Evolutionary conservation across 2,888 invertebrate genomes (phyloP).

Genomic region (Himalopsyche anomala): DNA sequence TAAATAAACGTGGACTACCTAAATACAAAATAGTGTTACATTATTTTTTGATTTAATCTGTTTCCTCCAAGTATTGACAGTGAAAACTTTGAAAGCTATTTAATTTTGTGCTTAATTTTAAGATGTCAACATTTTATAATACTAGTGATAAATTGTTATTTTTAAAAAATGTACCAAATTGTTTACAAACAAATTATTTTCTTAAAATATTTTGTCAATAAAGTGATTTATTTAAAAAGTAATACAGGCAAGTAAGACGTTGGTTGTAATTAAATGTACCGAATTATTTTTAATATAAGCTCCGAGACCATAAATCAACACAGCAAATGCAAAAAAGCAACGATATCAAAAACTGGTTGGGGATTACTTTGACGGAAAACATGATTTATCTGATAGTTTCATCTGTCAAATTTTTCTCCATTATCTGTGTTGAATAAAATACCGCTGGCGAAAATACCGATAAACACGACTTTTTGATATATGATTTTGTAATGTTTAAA

Average conservation of each 20-base stretch:
- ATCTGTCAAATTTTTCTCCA: conserved; percentile 30
- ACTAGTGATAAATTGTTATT: too few relatives aligned
- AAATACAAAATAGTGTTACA: too few relatives aligned
- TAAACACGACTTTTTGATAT: conserved; percentile 25
- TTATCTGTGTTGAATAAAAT: conserved; percentile 10
- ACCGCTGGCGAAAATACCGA: not conserved
- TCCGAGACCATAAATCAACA: not conserved
- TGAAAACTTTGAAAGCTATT: too few relatives aligned
- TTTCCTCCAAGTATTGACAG: too few relatives aligned
- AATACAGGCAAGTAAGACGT: not conserved
- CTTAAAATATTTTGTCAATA: not conserved
- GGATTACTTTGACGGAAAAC: conserved; percentile 16
- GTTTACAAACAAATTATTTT: too few relatives aligned
- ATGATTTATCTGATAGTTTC: conserved; percentile 22
- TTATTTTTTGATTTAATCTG: too few relatives aligned
- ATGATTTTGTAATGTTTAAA: conserved; percentile 25
- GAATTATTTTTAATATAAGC: not conserved
- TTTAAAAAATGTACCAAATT: too few relatives aligned
- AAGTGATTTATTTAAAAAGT: not conserved
- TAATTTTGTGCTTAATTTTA: too few relatives aligned
- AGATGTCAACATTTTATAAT: too few relatives aligned
- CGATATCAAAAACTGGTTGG: not conserved
- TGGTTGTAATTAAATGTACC: not conserved
- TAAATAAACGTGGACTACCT: too few relatives aligned
- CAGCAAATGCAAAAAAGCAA: not conserved